Evolutionary conservation across 1,140 invertebrate genomes (phyloP).

Genomic region (Triops longicaudatus): DNA sequence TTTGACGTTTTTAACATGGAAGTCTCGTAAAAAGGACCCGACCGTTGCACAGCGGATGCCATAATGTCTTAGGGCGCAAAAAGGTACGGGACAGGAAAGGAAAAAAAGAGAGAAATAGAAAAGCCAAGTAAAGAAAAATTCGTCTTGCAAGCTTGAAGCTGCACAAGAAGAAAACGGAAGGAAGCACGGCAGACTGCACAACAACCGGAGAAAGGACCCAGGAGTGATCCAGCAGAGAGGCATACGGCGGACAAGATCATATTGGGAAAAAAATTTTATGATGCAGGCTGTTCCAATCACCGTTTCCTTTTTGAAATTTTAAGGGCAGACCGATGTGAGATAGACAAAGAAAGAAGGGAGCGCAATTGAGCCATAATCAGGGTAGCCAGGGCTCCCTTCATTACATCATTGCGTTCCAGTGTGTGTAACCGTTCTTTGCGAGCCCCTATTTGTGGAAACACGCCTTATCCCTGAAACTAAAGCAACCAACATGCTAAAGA

Average conservation of each 20-base stretch:
- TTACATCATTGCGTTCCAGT: neutral
- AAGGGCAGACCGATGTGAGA: neutral
- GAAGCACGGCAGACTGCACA: slow-evolving; percentile 18
- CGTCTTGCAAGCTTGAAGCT: neutral
- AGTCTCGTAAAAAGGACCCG: neutral
- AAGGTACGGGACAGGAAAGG: neutral
- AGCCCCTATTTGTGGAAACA: neutral
- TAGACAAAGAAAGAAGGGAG: neutral
- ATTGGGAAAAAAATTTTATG: slow-evolving; percentile 15
- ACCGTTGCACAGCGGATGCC: slow-evolving; percentile 3
- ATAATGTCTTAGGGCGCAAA: neutral
- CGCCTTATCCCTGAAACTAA: neutral
- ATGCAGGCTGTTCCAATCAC: neutral
- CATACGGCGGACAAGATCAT: slow-evolving; percentile 19
- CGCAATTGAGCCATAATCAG: neutral
- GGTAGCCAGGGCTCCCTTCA: neutral
- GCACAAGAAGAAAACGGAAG: slow-evolving; percentile 16
- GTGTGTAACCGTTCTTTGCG: neutral
- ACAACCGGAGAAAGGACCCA: slow-evolving; percentile 16
- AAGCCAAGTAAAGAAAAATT: neutral
- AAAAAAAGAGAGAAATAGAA: slow-evolving; percentile 16
- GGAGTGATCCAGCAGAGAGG: slow-evolving; percentile 10
- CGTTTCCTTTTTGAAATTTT: neutral
- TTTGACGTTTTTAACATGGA: neutral
- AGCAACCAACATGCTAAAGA: neutral